Percentiles rank a stretch among this genome's conserved stretches.
Conservation (phyloP, 2,113 vertebrate genomes). For the Chrysochloris asiatica region DNA sequence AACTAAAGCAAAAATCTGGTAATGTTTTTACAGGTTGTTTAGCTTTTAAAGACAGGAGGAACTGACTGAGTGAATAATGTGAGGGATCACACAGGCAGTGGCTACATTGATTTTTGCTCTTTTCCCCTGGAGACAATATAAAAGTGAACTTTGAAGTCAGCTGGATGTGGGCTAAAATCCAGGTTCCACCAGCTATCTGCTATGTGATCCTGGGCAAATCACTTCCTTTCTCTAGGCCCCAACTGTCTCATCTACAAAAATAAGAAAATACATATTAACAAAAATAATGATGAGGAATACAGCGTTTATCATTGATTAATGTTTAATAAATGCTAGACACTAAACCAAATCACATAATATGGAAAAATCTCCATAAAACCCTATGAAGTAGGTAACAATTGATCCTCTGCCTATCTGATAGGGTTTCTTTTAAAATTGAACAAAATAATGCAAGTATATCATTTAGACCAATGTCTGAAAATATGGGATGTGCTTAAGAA, state of each 20-base stretch:
- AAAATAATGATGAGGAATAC: background rate
- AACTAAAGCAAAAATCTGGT: background rate
- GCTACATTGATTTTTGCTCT: background rate
- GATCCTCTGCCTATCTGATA: background rate
- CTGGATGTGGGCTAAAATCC: background rate
- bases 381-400: background rate
- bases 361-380: background rate
- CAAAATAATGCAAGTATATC: conserved; percentile 6
- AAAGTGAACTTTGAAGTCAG: background rate
- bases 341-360: background rate
- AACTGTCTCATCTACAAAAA: conserved; percentile 5
- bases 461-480: background rate
- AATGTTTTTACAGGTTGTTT: background rate
- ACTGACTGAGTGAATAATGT: rapidly evolving
- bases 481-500: background rate
- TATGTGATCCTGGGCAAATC: background rate
- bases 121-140: background rate
- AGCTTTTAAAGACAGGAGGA: too few species aligned
- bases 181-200: background rate
- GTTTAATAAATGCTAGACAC: conserved; percentile 20
- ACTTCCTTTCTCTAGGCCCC: background rate
- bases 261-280: conserved; percentile 3
- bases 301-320: conserved; percentile 4
- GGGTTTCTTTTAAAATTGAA: background rate
- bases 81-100: background rate